A percentile compares a stretch with the other conserved stretches of the same genome.
Conservation (phyloP, 2,888 invertebrate genomes). For the Stomorhina lunata region DNA sequence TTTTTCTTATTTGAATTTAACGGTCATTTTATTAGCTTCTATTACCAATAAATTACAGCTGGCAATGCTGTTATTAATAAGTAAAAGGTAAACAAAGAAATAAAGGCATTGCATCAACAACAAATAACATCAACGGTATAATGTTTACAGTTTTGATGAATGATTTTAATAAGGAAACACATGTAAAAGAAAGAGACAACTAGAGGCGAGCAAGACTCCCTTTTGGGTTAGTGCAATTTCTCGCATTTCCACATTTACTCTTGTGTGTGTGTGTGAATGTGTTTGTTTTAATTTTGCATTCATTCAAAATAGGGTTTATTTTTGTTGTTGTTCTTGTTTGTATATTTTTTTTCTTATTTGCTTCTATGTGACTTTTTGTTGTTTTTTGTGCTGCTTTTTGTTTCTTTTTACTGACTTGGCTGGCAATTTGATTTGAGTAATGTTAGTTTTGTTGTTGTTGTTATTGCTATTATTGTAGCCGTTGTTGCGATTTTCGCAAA, state of each 20-base stretch:
- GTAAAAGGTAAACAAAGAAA: background rate
- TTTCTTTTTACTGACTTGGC: background rate
- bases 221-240: no score
- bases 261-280: no score
- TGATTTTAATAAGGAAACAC: background rate
- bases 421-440: background rate
- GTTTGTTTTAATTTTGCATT: constrained; percentile 38
- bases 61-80: constrained; percentile 1
- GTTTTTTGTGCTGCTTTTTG: background rate
- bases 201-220: no score
- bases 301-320: constrained; percentile 32
- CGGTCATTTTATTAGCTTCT: background rate
- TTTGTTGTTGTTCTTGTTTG: constrained; percentile 12
- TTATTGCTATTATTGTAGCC: background rate
- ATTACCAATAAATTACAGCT: background rate
- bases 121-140: no score
- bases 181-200: constrained; percentile 8
- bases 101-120: background rate
- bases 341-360: background rate
- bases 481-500: background rate
- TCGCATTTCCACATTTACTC: no score
- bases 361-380: background rate
- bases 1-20: background rate
- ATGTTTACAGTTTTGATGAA: no score
- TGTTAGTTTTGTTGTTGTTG: background rate